Evolutionary conservation across 2,888 invertebrate species (phyloP).

Genomic region (Apamea crenata): DNA sequence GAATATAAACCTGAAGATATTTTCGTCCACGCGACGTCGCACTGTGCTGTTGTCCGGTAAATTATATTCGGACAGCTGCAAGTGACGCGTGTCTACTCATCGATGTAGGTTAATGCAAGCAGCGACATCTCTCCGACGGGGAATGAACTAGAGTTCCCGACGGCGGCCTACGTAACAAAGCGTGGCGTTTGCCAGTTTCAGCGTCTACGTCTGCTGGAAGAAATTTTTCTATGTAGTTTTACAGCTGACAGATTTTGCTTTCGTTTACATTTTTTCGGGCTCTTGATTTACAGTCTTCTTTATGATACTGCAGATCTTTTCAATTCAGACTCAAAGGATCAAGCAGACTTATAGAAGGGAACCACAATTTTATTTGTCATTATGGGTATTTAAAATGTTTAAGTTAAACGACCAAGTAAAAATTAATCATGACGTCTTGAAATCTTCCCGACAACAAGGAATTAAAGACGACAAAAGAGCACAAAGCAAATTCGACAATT

Average conservation of each 20-base stretch:
- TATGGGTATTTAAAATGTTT: neutral
- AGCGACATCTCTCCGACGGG: slow-evolving; percentile 83
- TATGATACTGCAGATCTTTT: neutral
- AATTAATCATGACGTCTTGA: neutral
- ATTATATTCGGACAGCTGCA: slow-evolving; percentile 83
- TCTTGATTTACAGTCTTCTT: neutral
- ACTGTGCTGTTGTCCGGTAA: slow-evolving; percentile 74
- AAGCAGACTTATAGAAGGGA: no score
- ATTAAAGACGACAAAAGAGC: neutral
- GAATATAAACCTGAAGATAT: slow-evolving; percentile 42
- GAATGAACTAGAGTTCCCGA: slow-evolving; percentile 75
- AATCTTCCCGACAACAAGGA: neutral
- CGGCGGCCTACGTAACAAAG: slow-evolving; percentile 41
- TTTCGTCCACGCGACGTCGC: slow-evolving; percentile 57
- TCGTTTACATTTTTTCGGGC: fast-evolving
- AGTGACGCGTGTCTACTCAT: slow-evolving; percentile 74
- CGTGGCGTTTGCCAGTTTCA: slow-evolving; percentile 43
- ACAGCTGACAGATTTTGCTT: slow-evolving; percentile 3
- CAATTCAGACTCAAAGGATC: neutral
- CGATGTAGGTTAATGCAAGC: slow-evolving; percentile 82
- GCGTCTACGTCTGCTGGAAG: slow-evolving; percentile 24
- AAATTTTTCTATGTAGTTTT: neutral
- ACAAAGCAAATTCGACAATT: no score
- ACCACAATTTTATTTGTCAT: neutral
- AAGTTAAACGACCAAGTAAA: neutral